Evolutionary conservation across 2,888 invertebrate genomes (phyloP).

Genomic region (Erebia palarica): DNA sequence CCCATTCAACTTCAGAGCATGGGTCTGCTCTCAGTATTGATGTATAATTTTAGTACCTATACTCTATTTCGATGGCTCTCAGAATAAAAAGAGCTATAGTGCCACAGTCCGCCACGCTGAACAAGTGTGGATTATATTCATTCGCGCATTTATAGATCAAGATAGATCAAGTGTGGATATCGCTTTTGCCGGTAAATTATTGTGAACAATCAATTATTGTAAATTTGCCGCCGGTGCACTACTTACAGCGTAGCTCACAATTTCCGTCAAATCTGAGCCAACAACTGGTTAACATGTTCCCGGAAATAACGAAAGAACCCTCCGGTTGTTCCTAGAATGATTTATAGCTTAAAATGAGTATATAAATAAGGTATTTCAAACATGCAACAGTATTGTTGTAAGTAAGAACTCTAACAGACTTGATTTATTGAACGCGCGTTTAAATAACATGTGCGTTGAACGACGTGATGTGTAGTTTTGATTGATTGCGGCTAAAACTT

Average conservation of each 20-base stretch:
- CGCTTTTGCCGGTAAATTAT: no score
- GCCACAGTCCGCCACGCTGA: no score
- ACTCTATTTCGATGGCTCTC: no score
- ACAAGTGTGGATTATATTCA: no score
- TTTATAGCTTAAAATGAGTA: conserved; percentile 16
- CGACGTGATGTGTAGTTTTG: not conserved
- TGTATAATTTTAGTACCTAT: no score
- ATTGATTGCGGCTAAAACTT: not conserved
- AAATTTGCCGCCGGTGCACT: not conserved
- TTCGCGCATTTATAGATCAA: no score
- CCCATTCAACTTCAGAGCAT: no score
- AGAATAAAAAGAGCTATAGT: no score
- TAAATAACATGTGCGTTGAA: not conserved
- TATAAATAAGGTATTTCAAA: conserved; percentile 14
- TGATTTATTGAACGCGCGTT: not conserved
- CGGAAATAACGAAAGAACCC: conserved; percentile 18
- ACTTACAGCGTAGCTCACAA: not conserved
- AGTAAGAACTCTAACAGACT: conserved; percentile 11
- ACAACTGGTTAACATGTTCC: conserved; percentile 14
- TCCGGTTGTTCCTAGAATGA: conserved; percentile 23
- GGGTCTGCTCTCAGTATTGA: no score
- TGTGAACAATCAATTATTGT: no score
- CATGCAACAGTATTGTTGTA: conserved; percentile 1
- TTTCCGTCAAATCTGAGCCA: conserved; percentile 9
- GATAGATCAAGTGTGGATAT: no score